A percentile compares a stretch with the other conserved stretches of the same genome.
Conservation (phyloP, 2,797 vertebrate genomes). For the Australoheros facetus region DNA sequence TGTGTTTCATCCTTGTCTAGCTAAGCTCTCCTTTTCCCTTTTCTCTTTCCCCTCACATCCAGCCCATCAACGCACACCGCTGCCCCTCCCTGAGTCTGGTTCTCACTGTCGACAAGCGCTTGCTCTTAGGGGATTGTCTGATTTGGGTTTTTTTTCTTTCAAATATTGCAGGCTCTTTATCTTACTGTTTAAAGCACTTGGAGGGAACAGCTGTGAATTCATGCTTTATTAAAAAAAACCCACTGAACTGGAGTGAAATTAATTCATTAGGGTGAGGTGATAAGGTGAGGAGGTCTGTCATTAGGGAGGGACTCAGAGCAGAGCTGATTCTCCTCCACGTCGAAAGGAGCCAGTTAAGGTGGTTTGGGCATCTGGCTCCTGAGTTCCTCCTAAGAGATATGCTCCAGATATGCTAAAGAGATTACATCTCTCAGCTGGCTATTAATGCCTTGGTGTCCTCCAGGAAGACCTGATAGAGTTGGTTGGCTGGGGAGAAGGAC, state of each 20-base stretch:
- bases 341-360: no score
- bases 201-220: neutral
- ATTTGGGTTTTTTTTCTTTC: neutral
- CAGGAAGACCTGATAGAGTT: neutral
- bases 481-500: neutral
- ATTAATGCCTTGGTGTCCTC: neutral
- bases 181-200: neutral
- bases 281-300: no score
- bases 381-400: neutral
- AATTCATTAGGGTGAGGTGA: no score
- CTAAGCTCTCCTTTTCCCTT: neutral
- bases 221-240: neutral
- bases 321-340: no score
- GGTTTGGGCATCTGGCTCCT: no score
- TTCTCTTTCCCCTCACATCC: neutral
- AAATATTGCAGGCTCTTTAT: no score
- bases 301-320: no score
- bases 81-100: neutral
- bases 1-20: neutral
- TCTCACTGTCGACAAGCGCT: neutral
- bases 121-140: neutral
- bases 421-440: neutral
- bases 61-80: neutral
- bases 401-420: neutral
- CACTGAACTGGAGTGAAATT: neutral